Percentiles rank a stretch among this genome's conserved stretches.
phyloP scores from a whole-genome alignment of 2,797 vertebrate genomes.

The Lagorchestes hirsutus region DNA sequence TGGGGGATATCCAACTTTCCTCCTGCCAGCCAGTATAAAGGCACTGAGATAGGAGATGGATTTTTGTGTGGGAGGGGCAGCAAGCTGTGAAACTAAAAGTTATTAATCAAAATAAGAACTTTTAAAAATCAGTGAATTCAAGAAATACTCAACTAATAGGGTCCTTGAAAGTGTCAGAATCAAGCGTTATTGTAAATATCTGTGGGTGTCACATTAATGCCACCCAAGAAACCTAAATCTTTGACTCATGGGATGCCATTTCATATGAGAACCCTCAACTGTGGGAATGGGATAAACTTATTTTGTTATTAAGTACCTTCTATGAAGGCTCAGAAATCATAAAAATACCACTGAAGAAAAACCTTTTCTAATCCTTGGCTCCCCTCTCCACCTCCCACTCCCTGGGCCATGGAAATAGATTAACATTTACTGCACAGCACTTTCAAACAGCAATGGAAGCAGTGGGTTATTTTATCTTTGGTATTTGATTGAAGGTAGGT shows the following conservation, averaged over 20 bases:
- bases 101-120: background rate
- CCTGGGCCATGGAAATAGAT: slow-evolving; percentile 75
- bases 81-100: background rate
- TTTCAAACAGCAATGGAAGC: slow-evolving; percentile 71
- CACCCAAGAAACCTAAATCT: background rate
- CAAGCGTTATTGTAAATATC: slow-evolving; percentile 53
- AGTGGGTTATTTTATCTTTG: slow-evolving; percentile 76
- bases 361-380: slow-evolving; percentile 74
- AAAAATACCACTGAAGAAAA: slow-evolving; percentile 75
- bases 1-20: background rate
- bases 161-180: slow-evolving; percentile 60
- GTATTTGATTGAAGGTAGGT: slow-evolving; percentile 78
- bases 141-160: background rate
- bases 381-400: slow-evolving; percentile 52
- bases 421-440: slow-evolving; percentile 75
- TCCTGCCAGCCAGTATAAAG: background rate
- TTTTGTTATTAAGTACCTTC: slow-evolving; percentile 78
- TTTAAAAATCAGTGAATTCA: background rate
- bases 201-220: slow-evolving; percentile 7
- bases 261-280: slow-evolving; percentile 49
- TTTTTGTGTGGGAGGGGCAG: background rate
- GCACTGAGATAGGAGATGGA: background rate
- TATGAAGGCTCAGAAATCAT: slow-evolving; percentile 76
- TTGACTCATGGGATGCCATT: slow-evolving; percentile 1
- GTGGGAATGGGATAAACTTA: slow-evolving; percentile 71